Conservation (phyloP, 2,797 vertebrate species). For the Linurgus olivaceus region DNA sequence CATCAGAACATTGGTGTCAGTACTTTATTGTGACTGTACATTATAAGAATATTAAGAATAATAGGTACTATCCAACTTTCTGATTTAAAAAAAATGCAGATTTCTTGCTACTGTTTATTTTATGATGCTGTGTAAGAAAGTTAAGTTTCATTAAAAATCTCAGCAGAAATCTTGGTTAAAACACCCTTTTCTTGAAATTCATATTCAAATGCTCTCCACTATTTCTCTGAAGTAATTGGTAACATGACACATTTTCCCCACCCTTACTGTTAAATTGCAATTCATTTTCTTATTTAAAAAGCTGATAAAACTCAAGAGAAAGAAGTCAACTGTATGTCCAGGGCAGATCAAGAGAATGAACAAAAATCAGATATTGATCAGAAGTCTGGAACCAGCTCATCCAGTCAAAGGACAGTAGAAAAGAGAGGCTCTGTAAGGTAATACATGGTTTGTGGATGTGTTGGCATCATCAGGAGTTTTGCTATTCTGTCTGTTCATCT, state of each 20-base stretch:
- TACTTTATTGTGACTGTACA: neutral
- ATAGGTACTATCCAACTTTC: neutral
- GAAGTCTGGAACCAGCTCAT: neutral
- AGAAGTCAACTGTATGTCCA: neutral
- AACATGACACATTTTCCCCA: neutral
- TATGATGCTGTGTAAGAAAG: neutral
- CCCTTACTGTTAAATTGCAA: neutral
- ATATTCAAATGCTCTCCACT: neutral
- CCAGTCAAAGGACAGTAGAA: neutral
- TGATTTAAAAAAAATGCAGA: neutral
- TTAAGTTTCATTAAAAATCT: neutral
- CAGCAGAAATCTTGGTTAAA: neutral
- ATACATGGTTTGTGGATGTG: neutral
- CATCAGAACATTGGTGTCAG: neutral
- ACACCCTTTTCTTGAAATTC: neutral
- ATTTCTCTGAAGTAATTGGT: neutral
- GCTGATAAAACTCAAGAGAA: constrained; percentile 33
- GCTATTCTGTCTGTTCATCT: neutral
- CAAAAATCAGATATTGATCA: constrained; percentile 27
- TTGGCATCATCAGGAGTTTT: neutral
- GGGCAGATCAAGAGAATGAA: neutral
- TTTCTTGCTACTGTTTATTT: neutral
- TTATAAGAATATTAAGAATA: neutral
- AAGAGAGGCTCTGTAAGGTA: constrained; percentile 55
- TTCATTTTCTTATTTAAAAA: constrained; percentile 23